phyloP scores from a whole-genome alignment of 2,113 vertebrate genomes.

The Sisor rabdophorus region DNA sequence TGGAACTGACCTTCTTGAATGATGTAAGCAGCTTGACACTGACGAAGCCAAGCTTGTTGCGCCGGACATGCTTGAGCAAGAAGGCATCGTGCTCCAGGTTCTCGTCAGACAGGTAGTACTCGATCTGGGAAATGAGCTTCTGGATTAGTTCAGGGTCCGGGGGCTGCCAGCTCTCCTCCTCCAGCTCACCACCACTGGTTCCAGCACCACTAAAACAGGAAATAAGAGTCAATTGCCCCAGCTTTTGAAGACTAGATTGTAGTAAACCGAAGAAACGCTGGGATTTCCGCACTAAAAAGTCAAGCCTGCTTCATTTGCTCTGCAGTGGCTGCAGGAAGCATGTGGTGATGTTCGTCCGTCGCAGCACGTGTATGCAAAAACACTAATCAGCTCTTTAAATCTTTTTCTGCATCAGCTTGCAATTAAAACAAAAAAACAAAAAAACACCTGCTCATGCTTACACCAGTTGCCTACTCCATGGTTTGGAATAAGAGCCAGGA shows the following conservation, averaged over 20 bases:
- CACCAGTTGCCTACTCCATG: conserved; percentile 23
- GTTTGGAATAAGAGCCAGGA: conserved; percentile 54
- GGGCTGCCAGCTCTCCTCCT: conserved; percentile 87
- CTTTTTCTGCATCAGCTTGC: neutral
- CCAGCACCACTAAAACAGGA: conserved; percentile 64
- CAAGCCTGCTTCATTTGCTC: conserved; percentile 62
- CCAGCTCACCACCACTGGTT: conserved; percentile 83
- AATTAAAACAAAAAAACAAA: conserved; percentile 1
- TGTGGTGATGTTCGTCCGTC: neutral
- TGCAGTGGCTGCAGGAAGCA: conserved; percentile 39
- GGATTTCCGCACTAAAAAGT: conserved; percentile 31
- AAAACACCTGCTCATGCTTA: conserved; percentile 1
- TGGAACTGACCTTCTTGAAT: conserved; percentile 87
- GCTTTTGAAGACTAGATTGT: neutral
- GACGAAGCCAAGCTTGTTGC: conserved; percentile 94
- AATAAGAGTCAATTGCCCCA: neutral
- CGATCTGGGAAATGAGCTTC: conserved; percentile 88
- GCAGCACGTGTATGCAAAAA: neutral
- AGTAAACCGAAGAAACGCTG: neutral
- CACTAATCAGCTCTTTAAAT: neutral
- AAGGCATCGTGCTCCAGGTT: conserved; percentile 97
- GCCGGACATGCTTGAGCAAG: conserved; percentile 89
- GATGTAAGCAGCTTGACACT: conserved; percentile 97
- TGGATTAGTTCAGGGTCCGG: conserved; percentile 82
- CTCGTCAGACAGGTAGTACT: conserved; percentile 94